Conservation (phyloP, 2,113 vertebrate genomes). For the Melanocharis versteri region DNA sequence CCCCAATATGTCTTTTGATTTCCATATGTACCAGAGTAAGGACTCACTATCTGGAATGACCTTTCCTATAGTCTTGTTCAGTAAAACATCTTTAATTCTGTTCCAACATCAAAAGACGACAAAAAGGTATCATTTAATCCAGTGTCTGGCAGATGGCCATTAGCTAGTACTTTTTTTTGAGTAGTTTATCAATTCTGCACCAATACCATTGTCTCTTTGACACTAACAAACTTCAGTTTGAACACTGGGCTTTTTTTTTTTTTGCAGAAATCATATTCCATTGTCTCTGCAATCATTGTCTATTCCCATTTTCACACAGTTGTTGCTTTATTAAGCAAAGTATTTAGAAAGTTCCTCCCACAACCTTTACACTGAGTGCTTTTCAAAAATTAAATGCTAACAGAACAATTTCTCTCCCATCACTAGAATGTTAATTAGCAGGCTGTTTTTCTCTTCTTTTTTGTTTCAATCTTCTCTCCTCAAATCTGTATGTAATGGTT, state of each 20-base stretch:
- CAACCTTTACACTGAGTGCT: not conserved
- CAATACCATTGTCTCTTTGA: not conserved
- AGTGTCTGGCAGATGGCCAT: not conserved
- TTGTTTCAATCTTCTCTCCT: not conserved
- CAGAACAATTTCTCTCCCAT: not conserved
- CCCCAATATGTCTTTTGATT: not conserved
- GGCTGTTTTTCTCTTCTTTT: not conserved
- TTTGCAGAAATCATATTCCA: not conserved
- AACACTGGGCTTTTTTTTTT: not conserved
- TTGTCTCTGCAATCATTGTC: constrained; percentile 8
- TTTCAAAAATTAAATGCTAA: constrained; percentile 21
- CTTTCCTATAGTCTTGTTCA: not conserved
- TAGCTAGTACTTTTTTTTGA: not conserved
- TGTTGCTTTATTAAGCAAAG: constrained; percentile 22
- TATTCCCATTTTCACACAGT: constrained; percentile 23
- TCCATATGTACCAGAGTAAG: not conserved
- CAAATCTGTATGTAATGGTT: not conserved
- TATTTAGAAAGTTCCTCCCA: not conserved
- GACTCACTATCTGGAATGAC: not conserved
- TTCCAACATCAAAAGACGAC: not conserved
- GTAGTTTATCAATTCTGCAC: not conserved
- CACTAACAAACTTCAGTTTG: not conserved
- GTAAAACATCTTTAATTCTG: not conserved
- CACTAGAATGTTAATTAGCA: not conserved
- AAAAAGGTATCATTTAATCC: not conserved